These are phyloP conservation scores for Platalea minor DNA, from an alignment of 2,797 vertebrate species.

Conservation along the genomic window DNA sequence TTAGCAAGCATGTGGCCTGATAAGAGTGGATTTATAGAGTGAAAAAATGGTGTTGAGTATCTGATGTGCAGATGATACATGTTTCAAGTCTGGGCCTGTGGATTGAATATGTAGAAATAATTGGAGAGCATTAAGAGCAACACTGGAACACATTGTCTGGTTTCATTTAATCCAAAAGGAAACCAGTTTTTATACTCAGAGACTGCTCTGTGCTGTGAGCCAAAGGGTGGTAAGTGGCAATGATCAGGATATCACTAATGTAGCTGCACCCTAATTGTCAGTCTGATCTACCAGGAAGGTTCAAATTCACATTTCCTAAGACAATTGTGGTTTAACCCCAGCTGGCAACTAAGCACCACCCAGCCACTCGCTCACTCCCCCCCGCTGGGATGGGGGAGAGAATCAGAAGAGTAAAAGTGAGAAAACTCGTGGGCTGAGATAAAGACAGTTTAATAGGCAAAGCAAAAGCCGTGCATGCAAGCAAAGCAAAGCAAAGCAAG, in stretches of 20 bases:
- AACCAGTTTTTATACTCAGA: background rate
- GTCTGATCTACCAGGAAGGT: background rate
- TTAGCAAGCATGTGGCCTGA: background rate
- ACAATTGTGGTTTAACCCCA: background rate
- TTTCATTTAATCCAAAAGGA: conserved; percentile 14
- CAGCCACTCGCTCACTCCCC: too few species aligned
- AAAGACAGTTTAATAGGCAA: too few species aligned
- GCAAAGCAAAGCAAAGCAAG: too few species aligned
- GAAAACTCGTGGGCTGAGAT: too few species aligned
- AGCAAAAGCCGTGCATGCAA: too few species aligned
- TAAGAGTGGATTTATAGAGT: conserved; percentile 31
- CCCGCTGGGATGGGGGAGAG: too few species aligned
- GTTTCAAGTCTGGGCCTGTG: background rate
- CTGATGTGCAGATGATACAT: background rate
- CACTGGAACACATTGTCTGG: conserved; percentile 20
- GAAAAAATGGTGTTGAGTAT: background rate
- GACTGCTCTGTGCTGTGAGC: background rate
- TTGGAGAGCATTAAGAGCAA: background rate
- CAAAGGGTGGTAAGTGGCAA: background rate
- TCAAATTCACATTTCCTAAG: background rate
- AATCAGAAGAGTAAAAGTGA: too few species aligned
- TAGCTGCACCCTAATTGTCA: conserved; percentile 16
- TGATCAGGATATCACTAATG: background rate
- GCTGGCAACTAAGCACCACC: too few species aligned
- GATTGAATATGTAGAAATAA: background rate